A percentile compares a stretch with the other conserved stretches of the same genome.
Evolutionary conservation across 2,113 vertebrate species (phyloP).

Genomic region (Probosciger aterrimus): DNA sequence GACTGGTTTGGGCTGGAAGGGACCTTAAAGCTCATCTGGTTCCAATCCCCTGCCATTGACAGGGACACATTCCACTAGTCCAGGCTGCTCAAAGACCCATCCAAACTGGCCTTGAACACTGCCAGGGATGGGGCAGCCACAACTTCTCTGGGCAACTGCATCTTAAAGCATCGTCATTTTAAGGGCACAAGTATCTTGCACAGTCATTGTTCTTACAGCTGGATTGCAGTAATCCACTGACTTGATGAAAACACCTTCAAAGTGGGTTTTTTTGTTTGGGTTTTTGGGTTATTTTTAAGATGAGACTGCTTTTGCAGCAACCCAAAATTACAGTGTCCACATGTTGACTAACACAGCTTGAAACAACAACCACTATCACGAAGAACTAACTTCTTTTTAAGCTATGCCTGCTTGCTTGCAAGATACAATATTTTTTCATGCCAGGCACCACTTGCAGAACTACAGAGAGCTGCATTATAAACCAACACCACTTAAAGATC

Average conservation of each 20-base stretch:
- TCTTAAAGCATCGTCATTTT: background rate
- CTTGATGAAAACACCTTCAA: background rate
- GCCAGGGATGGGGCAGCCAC: background rate
- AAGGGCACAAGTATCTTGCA: background rate
- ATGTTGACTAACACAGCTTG: background rate
- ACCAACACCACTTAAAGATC: background rate
- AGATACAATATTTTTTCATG: fast-evolving
- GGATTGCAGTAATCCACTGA: background rate
- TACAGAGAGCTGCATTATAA: background rate
- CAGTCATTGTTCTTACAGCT: background rate
- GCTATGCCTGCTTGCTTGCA: background rate
- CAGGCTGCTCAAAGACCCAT: background rate
- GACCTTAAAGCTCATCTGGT: background rate
- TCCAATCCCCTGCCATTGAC: background rate
- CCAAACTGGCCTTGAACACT: background rate
- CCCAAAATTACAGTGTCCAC: background rate
- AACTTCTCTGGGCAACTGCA: background rate
- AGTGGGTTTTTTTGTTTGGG: background rate
- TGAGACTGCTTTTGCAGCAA: background rate
- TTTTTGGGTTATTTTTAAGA: background rate
- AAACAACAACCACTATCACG: background rate
- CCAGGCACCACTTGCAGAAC: background rate
- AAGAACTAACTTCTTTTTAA: background rate
- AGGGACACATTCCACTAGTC: background rate
- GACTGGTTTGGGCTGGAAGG: background rate